These are phyloP conservation scores for Otus scops DNA, from an alignment of 2,797 vertebrate species.

Conservation along the genomic window DNA sequence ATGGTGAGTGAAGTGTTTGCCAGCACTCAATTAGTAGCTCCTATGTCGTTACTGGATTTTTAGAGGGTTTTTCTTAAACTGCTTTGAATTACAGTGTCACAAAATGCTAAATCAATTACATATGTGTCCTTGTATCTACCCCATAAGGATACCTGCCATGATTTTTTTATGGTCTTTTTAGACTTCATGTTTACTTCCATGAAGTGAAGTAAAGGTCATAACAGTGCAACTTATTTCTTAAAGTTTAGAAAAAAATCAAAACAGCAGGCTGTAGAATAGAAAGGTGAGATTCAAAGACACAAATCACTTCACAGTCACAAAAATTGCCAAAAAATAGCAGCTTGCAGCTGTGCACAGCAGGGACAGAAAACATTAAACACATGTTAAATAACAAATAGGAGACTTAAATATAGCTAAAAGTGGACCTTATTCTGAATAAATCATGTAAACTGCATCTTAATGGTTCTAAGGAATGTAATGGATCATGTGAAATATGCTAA, in stretches of 20 bases:
- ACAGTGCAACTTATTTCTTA: constrained; percentile 62
- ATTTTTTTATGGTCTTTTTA: constrained; percentile 14
- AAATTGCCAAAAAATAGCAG: constrained; percentile 82
- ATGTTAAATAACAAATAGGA: constrained; percentile 83
- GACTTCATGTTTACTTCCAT: constrained; percentile 53
- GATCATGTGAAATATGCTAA: constrained; percentile 75
- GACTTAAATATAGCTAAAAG: constrained; percentile 79
- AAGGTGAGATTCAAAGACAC: constrained; percentile 77
- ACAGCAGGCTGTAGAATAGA: constrained; percentile 76
- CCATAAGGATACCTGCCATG: neutral
- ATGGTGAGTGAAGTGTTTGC: constrained; percentile 27
- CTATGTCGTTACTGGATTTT: constrained; percentile 31
- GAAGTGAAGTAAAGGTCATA: constrained; percentile 79
- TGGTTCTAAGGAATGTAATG: constrained; percentile 71
- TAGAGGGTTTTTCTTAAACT: neutral
- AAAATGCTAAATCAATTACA: constrained; percentile 38
- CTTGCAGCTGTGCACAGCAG: constrained; percentile 80
- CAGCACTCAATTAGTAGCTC: constrained; percentile 51
- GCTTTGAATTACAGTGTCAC: constrained; percentile 10
- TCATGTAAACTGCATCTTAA: constrained; percentile 77
- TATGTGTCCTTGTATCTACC: neutral
- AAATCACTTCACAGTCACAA: constrained; percentile 79
- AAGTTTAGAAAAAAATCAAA: constrained; percentile 71
- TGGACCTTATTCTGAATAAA: constrained; percentile 81
- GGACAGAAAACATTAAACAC: constrained; percentile 82